Conservation (phyloP, 2,888 invertebrate species). For the Clunio marinus region DNA sequence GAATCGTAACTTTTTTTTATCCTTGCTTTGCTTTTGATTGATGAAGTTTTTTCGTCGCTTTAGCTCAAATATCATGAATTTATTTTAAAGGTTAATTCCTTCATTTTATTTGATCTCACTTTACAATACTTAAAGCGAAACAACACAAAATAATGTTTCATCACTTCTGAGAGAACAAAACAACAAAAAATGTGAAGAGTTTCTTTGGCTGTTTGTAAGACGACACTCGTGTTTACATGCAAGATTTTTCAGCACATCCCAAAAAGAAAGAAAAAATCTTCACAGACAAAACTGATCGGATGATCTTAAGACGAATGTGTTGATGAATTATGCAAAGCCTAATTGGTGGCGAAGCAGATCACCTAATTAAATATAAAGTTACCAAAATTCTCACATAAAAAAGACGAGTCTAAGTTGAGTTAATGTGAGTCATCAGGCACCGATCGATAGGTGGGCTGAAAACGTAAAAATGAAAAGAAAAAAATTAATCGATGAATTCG, state of each 20-base stretch:
- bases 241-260: conserved; percentile 26
- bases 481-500: conserved; percentile 5
- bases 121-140: not conserved
- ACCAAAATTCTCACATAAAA: not conserved
- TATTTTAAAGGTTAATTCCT: conserved; percentile 21
- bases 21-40: too few species aligned
- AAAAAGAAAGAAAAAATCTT: too few species aligned
- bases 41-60: conserved; percentile 20
- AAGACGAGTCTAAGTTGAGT: not conserved
- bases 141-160: not conserved
- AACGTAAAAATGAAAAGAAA: too few species aligned
- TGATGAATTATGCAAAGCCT: not conserved
- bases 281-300: not conserved
- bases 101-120: conserved; percentile 33
- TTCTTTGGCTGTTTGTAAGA: conserved; percentile 14
- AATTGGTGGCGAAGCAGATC: not conserved
- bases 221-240: conserved; percentile 35
- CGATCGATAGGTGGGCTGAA: conserved; percentile 4
- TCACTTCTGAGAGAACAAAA: not conserved
- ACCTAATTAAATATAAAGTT: conserved; percentile 19
- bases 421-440: conserved; percentile 2
- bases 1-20: too few species aligned
- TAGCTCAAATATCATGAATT: not conserved
- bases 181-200: not conserved
- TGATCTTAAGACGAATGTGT: conserved; percentile 9